Conservation (phyloP, 2,797 vertebrate genomes). For the Squalus acanthias region DNA sequence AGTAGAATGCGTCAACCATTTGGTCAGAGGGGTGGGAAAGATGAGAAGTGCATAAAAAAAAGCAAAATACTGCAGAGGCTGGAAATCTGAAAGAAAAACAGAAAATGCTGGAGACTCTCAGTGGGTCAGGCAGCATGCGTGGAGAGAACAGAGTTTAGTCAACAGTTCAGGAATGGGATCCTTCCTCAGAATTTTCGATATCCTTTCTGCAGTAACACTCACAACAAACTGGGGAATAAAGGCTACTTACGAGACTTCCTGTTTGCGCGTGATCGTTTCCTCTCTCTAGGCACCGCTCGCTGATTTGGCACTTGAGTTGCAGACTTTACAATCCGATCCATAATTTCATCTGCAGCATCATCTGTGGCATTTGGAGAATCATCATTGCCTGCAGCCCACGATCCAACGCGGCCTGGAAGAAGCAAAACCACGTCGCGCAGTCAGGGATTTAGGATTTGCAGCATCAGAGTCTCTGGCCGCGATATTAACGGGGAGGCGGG, state of each 20-base stretch:
- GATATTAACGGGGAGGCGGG: not conserved
- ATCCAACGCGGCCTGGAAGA: constrained; percentile 66
- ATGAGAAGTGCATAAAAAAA: not conserved
- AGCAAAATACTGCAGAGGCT: not conserved
- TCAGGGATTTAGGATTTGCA: not conserved
- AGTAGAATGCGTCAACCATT: not conserved
- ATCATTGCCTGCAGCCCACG: constrained; percentile 70
- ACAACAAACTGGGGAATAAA: not conserved
- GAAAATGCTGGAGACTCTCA: not conserved
- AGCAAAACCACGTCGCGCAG: not conserved
- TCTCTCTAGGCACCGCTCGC: constrained; percentile 79
- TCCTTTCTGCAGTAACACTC: not conserved
- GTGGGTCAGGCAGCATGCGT: not conserved
- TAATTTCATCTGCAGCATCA: constrained; percentile 91
- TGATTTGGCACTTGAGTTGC: constrained; percentile 92
- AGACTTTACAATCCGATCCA: constrained; percentile 94
- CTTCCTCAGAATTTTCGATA: not conserved
- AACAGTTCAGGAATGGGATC: not conserved
- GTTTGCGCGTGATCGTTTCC: constrained; percentile 84
- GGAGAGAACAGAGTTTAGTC: not conserved
- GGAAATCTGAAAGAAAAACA: not conserved
- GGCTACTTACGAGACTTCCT: constrained; percentile 83
- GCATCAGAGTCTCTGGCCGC: not conserved
- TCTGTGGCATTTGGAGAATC: constrained; percentile 76
- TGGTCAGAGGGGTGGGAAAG: not conserved